These are phyloP conservation scores for Microplitis manilae DNA, from an alignment of 2,888 invertebrate genomes.

Conservation along the genomic window DNA sequence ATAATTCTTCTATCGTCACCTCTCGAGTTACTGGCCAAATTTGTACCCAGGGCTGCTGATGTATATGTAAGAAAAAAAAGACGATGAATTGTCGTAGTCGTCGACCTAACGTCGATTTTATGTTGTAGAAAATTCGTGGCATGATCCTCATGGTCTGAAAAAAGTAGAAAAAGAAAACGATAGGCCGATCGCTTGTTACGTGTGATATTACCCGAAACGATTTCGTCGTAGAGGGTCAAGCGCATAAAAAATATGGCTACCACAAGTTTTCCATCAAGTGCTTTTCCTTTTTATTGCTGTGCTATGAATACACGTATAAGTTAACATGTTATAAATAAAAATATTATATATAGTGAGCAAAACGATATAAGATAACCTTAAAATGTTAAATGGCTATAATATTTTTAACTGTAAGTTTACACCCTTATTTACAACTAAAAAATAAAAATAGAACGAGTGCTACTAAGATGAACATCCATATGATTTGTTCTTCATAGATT, in stretches of 20 bases:
- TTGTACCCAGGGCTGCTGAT: constrained; percentile 20
- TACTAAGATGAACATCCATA: too few relatives aligned
- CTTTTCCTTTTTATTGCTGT: constrained; percentile 12
- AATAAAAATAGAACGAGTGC: not conserved
- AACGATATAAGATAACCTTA: not conserved
- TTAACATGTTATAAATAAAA: constrained; percentile 12
- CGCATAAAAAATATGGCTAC: constrained; percentile 40
- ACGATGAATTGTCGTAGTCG: constrained; percentile 36
- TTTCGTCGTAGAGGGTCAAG: constrained; percentile 42
- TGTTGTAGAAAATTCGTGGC: constrained; percentile 49
- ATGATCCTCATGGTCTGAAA: constrained; percentile 12
- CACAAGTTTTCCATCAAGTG: constrained; percentile 9
- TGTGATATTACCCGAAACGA: constrained; percentile 46
- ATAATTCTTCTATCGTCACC: constrained; percentile 2
- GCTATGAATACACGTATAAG: not conserved
- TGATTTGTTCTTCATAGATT: too few relatives aligned
- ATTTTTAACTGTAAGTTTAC: not conserved
- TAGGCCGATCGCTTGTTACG: constrained; percentile 43
- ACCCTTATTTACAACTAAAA: not conserved
- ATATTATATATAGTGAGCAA: not conserved
- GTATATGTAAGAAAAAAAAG: constrained; percentile 10
- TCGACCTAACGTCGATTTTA: constrained; percentile 50
- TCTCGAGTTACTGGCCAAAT: not conserved
- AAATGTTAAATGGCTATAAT: not conserved
- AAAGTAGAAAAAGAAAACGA: constrained; percentile 19